Conservation (phyloP, 2,888 invertebrate species). For the Cephus pygmeus region DNA sequence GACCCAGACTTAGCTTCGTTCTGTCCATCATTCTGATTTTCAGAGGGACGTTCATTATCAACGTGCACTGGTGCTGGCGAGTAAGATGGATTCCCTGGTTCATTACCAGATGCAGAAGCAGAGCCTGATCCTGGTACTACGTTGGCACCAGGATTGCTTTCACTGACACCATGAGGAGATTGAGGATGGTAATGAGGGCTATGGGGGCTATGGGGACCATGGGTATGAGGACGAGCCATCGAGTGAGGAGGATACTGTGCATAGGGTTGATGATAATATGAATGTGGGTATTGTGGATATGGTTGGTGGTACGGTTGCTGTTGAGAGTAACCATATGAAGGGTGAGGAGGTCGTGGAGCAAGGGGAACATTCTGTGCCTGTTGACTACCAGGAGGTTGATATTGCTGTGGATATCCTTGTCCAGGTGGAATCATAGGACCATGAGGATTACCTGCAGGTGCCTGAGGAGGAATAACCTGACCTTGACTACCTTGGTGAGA, state of each 20-base stretch:
- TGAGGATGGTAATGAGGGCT: conserved; percentile 61
- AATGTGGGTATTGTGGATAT: conserved; percentile 68
- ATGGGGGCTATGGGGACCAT: conserved; percentile 53
- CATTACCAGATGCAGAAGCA: conserved; percentile 40
- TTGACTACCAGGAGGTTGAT: conserved; percentile 62
- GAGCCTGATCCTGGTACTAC: conserved; percentile 42
- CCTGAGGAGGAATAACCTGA: conserved; percentile 54
- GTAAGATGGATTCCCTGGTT: conserved; percentile 48
- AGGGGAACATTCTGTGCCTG: conserved; percentile 68
- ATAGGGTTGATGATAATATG: conserved; percentile 69
- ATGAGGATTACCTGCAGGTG: conserved; percentile 51
- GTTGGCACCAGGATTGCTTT: conserved; percentile 45
- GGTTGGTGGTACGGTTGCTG: conserved; percentile 67
- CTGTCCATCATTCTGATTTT: conserved; percentile 55
- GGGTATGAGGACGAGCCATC: conserved; percentile 66
- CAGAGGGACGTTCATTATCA: conserved; percentile 50
- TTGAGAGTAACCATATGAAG: conserved; percentile 67
- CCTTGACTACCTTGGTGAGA: conserved; percentile 52
- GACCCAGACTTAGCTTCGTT: conserved; percentile 56
- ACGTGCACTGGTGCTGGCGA: conserved; percentile 52
- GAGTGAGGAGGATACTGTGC: conserved; percentile 70
- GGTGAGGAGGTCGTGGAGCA: conserved; percentile 70
- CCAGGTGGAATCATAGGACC: conserved; percentile 58
- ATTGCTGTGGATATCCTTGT: conserved; percentile 64
- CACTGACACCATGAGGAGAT: conserved; percentile 58